Conservation (phyloP, 2,888 invertebrate species). For the Geophilus truncorum region DNA sequence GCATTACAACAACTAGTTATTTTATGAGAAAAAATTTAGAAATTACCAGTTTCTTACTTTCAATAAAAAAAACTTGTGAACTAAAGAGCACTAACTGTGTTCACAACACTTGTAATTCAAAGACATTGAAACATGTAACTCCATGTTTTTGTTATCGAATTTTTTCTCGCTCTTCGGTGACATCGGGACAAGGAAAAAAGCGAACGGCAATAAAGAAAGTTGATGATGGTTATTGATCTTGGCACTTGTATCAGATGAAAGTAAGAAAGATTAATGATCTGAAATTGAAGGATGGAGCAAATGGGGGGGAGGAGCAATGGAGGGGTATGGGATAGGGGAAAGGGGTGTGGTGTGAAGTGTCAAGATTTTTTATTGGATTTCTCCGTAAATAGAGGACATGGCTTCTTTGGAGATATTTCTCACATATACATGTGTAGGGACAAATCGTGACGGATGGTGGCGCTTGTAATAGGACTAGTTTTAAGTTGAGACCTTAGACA, state of each 20-base stretch:
- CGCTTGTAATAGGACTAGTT: not conserved
- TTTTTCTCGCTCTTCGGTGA: not conserved
- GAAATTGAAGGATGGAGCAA: conserved; percentile 3
- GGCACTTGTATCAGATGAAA: conserved; percentile 2
- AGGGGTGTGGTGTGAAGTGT: not conserved
- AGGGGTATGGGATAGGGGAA: not conserved
- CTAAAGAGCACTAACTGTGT: no score
- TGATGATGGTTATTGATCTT: conserved; percentile 12
- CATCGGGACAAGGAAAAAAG: not conserved
- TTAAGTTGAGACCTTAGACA: conserved; percentile 1
- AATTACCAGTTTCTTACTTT: no score
- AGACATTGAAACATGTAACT: no score
- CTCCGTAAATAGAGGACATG: not conserved
- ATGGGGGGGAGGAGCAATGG: not conserved
- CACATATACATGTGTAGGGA: not conserved
- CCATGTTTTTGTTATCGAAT: not conserved
- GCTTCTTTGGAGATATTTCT: no score
- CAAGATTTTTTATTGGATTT: not conserved
- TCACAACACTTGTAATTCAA: no score
- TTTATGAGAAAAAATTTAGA: no score
- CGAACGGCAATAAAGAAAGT: conserved; percentile 1
- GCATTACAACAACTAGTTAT: no score
- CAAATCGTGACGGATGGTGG: not conserved
- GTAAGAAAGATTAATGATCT: conserved; percentile 3
- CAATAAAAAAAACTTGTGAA: no score